Base-by-base conservation (phyloP, 1,140 invertebrate genomes). In the Luehdorfia chinensis region DNA sequence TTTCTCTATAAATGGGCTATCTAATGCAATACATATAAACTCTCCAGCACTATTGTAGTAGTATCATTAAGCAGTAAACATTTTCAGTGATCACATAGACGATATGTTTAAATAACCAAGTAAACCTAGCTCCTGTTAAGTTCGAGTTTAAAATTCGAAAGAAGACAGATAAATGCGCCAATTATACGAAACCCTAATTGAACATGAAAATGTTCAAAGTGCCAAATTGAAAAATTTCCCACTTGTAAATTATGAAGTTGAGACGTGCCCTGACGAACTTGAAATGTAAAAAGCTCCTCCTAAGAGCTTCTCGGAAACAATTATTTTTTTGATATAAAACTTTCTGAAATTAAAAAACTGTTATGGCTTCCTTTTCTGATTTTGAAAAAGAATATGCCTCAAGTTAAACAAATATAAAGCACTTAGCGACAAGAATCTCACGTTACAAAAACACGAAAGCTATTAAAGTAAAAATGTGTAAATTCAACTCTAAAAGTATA, bases 91-190 rank as follows among this genome's bases (percentile, higher is more conserved):
- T n/a, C n/a, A n/a, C n/a, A n/a, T n/a, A 9, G 25, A 2, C n/a
- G n/a, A 28, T 28, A 28, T 30, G 6, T 30, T 2, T 30, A 1
- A 31, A 31, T 12, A 31, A 31, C n/a, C 30, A 13, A 28, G 9
- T 11, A 12, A 11, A 12, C 6, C 19, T 21, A 6, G 2, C 19
- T 21, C 19, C 2, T 21, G 16, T 36, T 9, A 11, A 30, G 9
- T 2, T 34, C 9, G 19, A 34, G 33, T 19, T 13, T 4, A 13
- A 14, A 39, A 28, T 25, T 30, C 15, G 23, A 43, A 43, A 9
- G 39, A 43, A 43, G 39, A 43, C 39, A 28, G 39, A 43, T 43
- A 43, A 43, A 34, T 34, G 30, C 14, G 25, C 25, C 25, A 43
- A 43, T 43, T 43, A 30, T 14, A 2, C 9, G n/a, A 28, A 43